These are phyloP conservation scores for Rhinopomastus cyanomelas DNA, from an alignment of 2,113 vertebrate species.

Conservation along the genomic window DNA sequence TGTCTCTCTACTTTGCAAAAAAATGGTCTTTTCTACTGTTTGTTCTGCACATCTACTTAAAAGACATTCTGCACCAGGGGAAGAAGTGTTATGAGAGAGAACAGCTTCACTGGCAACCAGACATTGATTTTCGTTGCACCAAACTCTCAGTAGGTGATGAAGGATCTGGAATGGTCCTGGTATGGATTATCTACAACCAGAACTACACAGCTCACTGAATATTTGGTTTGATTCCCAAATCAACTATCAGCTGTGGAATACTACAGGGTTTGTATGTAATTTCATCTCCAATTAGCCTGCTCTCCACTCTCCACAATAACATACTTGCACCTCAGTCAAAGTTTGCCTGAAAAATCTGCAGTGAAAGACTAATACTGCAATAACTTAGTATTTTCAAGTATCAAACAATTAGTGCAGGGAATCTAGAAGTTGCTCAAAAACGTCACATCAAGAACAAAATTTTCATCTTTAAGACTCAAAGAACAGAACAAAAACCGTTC, in stretches of 20 bases:
- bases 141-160: background rate
- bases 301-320: background rate
- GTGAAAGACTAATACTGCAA: background rate
- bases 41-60: background rate
- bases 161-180: background rate
- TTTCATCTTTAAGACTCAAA: background rate
- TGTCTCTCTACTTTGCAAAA: background rate
- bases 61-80: background rate
- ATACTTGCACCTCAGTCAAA: background rate
- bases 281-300: background rate
- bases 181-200: background rate
- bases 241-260: background rate
- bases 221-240: background rate
- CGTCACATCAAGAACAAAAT: background rate
- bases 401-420: background rate
- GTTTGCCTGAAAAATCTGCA: background rate
- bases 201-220: background rate
- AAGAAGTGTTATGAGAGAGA: background rate
- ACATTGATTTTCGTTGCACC: background rate
- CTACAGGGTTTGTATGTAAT: background rate
- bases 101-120: background rate
- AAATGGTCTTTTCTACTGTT: background rate
- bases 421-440: background rate
- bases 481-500: background rate
- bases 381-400: background rate